Evolutionary conservation across 2,113 vertebrate genomes (phyloP).

Genomic region (Zootoca vivipara): DNA sequence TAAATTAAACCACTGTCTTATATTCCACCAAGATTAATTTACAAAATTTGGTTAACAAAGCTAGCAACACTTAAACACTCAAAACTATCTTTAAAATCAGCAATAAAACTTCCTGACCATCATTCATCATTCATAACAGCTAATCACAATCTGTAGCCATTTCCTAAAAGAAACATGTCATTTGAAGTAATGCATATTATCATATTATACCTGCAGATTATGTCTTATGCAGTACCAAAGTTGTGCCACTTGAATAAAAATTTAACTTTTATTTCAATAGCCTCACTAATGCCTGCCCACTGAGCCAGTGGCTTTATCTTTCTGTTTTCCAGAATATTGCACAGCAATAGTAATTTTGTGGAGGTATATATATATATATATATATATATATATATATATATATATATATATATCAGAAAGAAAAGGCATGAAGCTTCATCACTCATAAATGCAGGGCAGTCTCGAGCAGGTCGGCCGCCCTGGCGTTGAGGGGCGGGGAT

Average conservation of each 20-base stretch:
- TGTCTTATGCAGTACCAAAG: not conserved
- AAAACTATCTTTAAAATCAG: too few relatives aligned
- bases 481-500: too few relatives aligned
- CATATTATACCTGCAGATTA: constrained; percentile 10
- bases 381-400: too few relatives aligned
- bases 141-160: constrained; percentile 10
- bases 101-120: too few relatives aligned
- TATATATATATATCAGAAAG: too few relatives aligned
- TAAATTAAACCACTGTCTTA: too few relatives aligned
- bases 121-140: too few relatives aligned
- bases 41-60: too few relatives aligned
- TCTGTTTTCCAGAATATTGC: not conserved
- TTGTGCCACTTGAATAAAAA: not conserved
- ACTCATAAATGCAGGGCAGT: constrained; percentile 7
- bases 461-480: too few relatives aligned
- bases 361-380: too few relatives aligned
- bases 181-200: not conserved
- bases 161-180: constrained; percentile 36
- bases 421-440: not conserved
- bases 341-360: not conserved
- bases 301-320: not conserved
- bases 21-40: too few relatives aligned
- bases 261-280: not conserved
- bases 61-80: too few relatives aligned
- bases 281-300: not conserved